Percentiles rank a stretch among this genome's conserved stretches.
These are phyloP conservation scores for Embiotoca jacksoni DNA, from an alignment of 2,113 vertebrate genomes.

Conservation along the genomic window DNA sequence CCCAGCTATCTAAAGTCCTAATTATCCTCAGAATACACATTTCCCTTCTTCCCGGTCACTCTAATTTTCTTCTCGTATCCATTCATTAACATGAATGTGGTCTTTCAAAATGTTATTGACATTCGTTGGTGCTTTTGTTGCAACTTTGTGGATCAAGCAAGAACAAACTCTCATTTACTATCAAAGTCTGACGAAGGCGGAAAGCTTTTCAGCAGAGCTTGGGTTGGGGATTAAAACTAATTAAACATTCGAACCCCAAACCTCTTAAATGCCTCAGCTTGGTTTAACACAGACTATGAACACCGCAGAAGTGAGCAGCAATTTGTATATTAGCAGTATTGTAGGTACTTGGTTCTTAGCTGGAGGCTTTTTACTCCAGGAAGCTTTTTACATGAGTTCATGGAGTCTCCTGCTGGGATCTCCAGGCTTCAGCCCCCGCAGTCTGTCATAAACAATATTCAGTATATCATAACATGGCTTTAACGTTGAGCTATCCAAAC, in stretches of 20 bases:
- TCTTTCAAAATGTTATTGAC: too few relatives aligned
- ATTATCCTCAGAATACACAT: not conserved
- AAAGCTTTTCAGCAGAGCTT: constrained; percentile 21
- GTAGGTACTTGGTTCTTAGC: not conserved
- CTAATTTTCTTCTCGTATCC: too few relatives aligned
- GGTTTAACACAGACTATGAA: constrained; percentile 7
- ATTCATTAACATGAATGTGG: too few relatives aligned
- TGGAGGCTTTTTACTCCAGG: constrained; percentile 34
- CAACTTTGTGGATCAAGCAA: constrained; percentile 25
- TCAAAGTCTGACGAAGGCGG: constrained; percentile 4
- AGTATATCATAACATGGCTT: constrained; percentile 11
- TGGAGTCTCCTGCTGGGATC: constrained; percentile 26
- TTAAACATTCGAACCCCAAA: constrained; percentile 13
- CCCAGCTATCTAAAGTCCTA: not conserved
- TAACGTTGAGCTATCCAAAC: not conserved
- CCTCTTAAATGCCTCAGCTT: constrained; percentile 5
- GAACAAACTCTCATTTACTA: constrained; percentile 20
- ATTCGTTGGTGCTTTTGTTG: not conserved
- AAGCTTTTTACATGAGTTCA: constrained; percentile 34
- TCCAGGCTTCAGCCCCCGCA: constrained; percentile 8
- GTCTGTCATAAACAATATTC: constrained; percentile 26
- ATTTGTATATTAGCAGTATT: not conserved
- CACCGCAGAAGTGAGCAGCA: not conserved
- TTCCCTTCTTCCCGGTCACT: not conserved
- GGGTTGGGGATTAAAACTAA: constrained; percentile 45